Evolutionary conservation across 2,797 vertebrate genomes (phyloP).

Genomic region (Meriones psammophilus): DNA sequence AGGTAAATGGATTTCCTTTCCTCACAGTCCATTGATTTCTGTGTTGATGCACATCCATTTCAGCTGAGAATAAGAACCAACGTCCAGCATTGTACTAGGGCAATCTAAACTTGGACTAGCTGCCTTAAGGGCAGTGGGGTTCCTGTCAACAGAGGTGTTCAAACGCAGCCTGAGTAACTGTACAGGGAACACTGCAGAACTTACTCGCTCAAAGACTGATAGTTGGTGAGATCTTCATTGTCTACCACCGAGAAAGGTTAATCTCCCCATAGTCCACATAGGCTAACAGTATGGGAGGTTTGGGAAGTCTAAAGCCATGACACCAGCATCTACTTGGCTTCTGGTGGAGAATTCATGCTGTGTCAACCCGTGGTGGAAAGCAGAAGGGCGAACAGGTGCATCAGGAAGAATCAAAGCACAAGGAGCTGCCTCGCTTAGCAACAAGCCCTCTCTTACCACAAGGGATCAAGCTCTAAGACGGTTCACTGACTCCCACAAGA

Average conservation of each 20-base stretch:
- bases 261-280: neutral
- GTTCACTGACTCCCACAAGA: neutral
- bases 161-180: neutral
- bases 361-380: neutral
- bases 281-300: neutral
- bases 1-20: constrained; percentile 57
- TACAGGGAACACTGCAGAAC: neutral
- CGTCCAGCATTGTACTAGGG: neutral
- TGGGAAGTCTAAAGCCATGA: neutral
- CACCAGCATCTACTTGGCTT: neutral
- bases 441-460: neutral
- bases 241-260: neutral
- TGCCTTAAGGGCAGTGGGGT: neutral
- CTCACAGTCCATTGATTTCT: constrained; percentile 63
- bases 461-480: neutral
- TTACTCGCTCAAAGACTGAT: neutral
- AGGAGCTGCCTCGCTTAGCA: neutral
- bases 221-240: neutral
- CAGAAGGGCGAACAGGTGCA: neutral
- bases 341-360: neutral
- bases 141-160: constrained; percentile 31
- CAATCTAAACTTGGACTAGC: neutral
- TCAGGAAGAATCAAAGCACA: neutral
- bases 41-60: constrained; percentile 48
- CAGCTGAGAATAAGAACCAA: constrained; percentile 38